Evolutionary conservation across 2,888 invertebrate genomes (phyloP).

Genomic region (Celastrina argiolus): DNA sequence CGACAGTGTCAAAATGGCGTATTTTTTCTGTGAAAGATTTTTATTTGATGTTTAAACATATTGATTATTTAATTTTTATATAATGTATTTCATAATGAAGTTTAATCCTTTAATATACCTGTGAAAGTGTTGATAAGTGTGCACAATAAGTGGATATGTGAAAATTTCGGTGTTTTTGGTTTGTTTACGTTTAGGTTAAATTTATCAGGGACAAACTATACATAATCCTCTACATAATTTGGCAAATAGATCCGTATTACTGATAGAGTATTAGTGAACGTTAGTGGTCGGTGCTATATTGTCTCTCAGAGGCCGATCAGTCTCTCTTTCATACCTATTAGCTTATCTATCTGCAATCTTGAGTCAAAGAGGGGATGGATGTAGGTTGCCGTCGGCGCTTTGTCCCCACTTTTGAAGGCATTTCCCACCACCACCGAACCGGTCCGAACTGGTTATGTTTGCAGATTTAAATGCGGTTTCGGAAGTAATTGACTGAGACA

Average conservation of each 20-base stretch:
- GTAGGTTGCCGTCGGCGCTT: slow-evolving; percentile 54
- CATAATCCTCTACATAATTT: too few relatives aligned
- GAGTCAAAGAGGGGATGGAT: slow-evolving; percentile 60
- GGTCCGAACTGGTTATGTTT: slow-evolving; percentile 37
- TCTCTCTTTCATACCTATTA: slow-evolving; percentile 35
- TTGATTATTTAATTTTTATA: too few relatives aligned
- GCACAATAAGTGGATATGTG: too few relatives aligned
- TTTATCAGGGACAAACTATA: too few relatives aligned
- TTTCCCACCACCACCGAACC: slow-evolving; percentile 47
- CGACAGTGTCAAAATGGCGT: too few relatives aligned
- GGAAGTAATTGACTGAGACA: slow-evolving; percentile 18
- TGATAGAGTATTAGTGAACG: background rate
- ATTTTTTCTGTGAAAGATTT: too few relatives aligned
- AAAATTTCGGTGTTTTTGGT: too few relatives aligned
- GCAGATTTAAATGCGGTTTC: slow-evolving; percentile 17
- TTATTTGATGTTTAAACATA: too few relatives aligned
- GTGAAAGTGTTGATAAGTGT: too few relatives aligned
- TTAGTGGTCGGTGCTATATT: background rate
- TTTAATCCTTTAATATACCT: too few relatives aligned
- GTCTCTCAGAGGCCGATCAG: background rate
- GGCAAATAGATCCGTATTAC: background rate
- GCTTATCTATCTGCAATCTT: slow-evolving; percentile 40
- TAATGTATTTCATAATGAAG: too few relatives aligned
- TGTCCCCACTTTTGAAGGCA: slow-evolving; percentile 41
- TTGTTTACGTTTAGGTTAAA: too few relatives aligned